These are phyloP conservation scores for Pherbina coryleti DNA, from an alignment of 2,888 invertebrate species.

Conservation along the genomic window DNA sequence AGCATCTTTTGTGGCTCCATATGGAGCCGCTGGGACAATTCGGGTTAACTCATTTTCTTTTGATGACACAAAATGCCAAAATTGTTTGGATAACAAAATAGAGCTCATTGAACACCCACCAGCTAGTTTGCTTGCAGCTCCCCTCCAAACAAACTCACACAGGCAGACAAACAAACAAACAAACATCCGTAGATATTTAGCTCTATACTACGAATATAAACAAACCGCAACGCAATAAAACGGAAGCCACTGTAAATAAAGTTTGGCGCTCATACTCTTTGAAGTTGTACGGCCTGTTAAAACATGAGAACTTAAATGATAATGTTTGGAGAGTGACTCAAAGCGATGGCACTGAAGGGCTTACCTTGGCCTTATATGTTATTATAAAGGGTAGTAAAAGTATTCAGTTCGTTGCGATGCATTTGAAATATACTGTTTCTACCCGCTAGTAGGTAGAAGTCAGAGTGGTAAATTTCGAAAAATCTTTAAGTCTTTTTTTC, in stretches of 20 bases:
- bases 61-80: slow-evolving; percentile 34
- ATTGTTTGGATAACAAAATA: slow-evolving; percentile 34
- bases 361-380: too few species aligned
- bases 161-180: not conserved
- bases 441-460: too few species aligned
- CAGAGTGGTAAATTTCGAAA: too few species aligned
- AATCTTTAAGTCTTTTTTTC: too few species aligned
- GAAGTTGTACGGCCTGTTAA: not conserved
- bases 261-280: slow-evolving; percentile 8
- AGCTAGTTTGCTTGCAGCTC: too few species aligned
- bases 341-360: too few species aligned
- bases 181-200: not conserved
- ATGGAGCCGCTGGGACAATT: too few species aligned
- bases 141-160: not conserved
- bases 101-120: not conserved
- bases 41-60: slow-evolving; percentile 36
- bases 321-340: not conserved
- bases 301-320: not conserved
- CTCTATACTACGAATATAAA: not conserved
- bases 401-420: too few species aligned
- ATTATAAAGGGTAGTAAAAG: too few species aligned
- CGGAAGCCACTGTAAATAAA: slow-evolving; percentile 33
- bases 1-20: too few species aligned
- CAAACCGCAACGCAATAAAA: slow-evolving; percentile 23
- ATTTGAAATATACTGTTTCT: too few species aligned